Evolutionary conservation across 2,888 invertebrate species (phyloP), one percentile per base, ranked within the genome.

Genomic region (Dendrolimus houi): DNA sequence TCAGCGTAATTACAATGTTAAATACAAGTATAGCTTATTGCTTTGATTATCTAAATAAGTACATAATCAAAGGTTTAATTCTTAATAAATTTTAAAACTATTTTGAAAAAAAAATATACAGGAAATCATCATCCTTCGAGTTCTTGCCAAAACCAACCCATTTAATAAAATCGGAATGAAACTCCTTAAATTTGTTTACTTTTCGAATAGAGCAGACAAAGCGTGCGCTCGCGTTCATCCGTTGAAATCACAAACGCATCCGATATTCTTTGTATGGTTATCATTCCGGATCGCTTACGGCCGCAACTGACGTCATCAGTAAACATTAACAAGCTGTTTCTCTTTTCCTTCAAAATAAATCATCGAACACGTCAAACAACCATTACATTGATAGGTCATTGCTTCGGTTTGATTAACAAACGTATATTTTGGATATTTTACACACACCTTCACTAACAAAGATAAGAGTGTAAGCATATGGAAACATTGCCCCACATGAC

Each of bases 241-340:
- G 67, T 68, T 63, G 62, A 66, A 71, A 69, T 69, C 29, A 29
- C 6, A 29, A 29, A 2, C 6, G 67, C 67, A 70, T 70, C 63
- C 59, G 57, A 61, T 62, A 64, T 71, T 72, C 68, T 71, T 69
- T 72, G 65, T 66, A 70, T 68, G 66, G 66, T 67, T 64, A 66
- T 64, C 70, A 72, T 74, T 72, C 65, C 61, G 68, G 67, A 68
- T 70, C 65, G 64, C 66, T 70, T 70, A 64, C 66, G 62, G 63
- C 62, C 63, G 62, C 2, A 66, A 62, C 60, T 75, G 72, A 68
- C 66, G 68, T 75, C 71, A 72, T 63, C 64, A 54, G 61, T 62
- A 58, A 62, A 61, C 62, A 66, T 72, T 68, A 60, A 55, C 56
- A 55, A 42, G 60, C 60, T 60, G 59, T 61, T 59, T 59, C 57